Evolutionary conservation across 2,113 vertebrate species (phyloP), one percentile per base, ranked within the genome.

Genomic region (Serilophus lunatus): DNA sequence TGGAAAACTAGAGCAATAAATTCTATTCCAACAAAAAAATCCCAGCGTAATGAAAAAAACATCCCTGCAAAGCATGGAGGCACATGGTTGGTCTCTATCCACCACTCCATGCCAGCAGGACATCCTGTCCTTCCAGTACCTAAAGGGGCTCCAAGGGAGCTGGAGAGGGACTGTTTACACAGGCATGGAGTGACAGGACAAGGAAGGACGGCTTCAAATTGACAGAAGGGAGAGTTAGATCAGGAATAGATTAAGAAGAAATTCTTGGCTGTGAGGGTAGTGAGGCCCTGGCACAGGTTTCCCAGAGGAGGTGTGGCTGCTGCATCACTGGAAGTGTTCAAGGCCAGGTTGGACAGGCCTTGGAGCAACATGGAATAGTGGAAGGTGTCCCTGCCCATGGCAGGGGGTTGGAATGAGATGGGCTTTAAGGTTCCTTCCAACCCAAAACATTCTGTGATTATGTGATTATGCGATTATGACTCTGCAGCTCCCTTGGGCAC

Each of bases 271-370:
- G 20, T 1, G 54, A 66, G 26, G 18, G 44, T 19, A 35, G 13
- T 0, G 5, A 35, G 29, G 9, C 24, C 16, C 38, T 82, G 28
- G 54, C 35, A 90, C 40, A 83, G n/a, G 20, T 0, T 61, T 54
- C n/a, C 24, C 70, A 54, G 13, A 49, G 40, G 5, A 69, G n/a
- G 20, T 69, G 78, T 54, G 47, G 29, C n/a, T 82, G 47, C 20
- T 5, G 4, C 38, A 54, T 26, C 29, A 29, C 63, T 76, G 47
- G 6, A 1, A 83, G 3, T 35, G 31, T 11, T 0, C 56, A 0
- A 83, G 22, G 20, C 6, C 40, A 36, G 35, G 25, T 0, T 63
- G 64, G 71, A 70, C 0, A 0, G 22, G 0, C 6, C 12, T 77
- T 63, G 56, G 71, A 83, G 8, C 35, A 49, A 0, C 10, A 7